These are phyloP conservation scores for Thamnophis elegans DNA, from an alignment of 2,797 vertebrate species.

Conservation along the genomic window DNA sequence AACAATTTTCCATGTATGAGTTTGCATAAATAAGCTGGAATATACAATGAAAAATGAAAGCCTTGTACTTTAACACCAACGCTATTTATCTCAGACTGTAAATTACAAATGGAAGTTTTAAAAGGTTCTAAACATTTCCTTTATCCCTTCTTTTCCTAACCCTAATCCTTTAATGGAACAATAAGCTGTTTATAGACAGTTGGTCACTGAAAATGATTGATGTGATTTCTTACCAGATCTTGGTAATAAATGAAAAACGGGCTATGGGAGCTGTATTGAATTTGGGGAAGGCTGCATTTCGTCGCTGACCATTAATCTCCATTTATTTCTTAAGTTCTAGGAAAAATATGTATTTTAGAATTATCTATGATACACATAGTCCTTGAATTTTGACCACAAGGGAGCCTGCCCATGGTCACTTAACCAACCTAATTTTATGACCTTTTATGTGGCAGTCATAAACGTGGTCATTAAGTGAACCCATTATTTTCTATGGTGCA, in stretches of 20 bases:
- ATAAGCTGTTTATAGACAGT: neutral
- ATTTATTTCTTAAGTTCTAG: neutral
- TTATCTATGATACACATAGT: neutral
- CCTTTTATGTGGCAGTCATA: neutral
- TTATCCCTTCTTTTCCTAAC: neutral
- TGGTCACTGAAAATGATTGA: neutral
- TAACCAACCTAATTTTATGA: neutral
- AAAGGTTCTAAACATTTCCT: neutral
- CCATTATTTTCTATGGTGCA: neutral
- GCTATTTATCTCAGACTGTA: neutral
- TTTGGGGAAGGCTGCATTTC: neutral
- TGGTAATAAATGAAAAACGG: neutral
- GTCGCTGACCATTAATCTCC: neutral
- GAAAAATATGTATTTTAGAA: neutral
- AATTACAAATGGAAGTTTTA: neutral
- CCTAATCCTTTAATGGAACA: neutral
- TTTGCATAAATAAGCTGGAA: neutral
- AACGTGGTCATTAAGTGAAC: neutral
- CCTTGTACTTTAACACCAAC: neutral
- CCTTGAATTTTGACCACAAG: neutral
- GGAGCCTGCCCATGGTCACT: neutral
- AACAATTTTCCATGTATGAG: neutral
- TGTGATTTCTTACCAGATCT: neutral
- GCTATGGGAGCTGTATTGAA: neutral
- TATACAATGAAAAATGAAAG: neutral